phyloP scores from a whole-genome alignment of 2,797 vertebrate species.

The Sebastolobus altivelis region DNA sequence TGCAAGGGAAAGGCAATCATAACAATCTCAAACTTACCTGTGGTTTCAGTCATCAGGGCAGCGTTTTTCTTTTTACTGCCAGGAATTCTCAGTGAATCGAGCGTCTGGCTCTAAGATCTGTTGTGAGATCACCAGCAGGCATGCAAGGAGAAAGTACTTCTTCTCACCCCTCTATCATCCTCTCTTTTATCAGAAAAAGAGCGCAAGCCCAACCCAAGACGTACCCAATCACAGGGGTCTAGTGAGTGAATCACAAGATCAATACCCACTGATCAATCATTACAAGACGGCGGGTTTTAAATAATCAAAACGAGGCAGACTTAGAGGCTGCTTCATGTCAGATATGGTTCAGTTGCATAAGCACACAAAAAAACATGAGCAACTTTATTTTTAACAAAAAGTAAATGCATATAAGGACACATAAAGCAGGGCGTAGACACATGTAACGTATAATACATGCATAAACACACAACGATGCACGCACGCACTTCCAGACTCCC shows the following conservation, averaged over 20 bases:
- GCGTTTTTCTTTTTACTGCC: background rate
- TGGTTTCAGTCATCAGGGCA: background rate
- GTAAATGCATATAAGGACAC: background rate
- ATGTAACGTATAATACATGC: background rate
- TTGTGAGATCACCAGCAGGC: background rate
- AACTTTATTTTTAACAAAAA: background rate
- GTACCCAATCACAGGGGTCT: slow-evolving; percentile 5
- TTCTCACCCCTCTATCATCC: background rate
- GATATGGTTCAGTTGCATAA: background rate
- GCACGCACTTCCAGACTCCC: too few relatives aligned
- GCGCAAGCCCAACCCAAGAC: background rate
- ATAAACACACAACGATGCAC: background rate
- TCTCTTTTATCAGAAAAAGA: slow-evolving; percentile 15
- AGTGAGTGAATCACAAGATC: slow-evolving; percentile 44
- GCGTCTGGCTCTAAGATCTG: background rate
- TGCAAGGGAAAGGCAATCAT: background rate
- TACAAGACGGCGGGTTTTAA: background rate
- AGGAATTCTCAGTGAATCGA: background rate
- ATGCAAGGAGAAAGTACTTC: background rate
- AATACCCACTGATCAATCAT: slow-evolving; percentile 26
- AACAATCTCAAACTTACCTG: slow-evolving; percentile 26
- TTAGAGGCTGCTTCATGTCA: background rate
- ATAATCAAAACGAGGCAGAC: slow-evolving; percentile 13
- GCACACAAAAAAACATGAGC: background rate
- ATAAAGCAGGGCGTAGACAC: background rate